A percentile compares a stretch with the other conserved stretches of the same genome.
Conservation (phyloP, 2,888 invertebrate genomes). For the Escarpia spicata region DNA sequence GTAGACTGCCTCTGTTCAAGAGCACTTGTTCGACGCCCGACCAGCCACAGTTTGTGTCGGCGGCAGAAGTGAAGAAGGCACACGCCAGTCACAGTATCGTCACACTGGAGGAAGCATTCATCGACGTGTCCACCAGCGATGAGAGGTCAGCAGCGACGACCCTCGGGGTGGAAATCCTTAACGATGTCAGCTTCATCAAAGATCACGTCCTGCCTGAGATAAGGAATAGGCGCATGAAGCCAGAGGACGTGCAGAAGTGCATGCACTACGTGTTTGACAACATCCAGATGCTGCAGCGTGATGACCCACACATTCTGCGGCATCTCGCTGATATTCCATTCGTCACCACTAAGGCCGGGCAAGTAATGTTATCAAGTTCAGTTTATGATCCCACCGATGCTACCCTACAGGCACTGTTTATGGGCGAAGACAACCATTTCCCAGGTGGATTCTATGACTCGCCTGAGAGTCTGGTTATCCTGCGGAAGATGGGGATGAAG, state of each 20-base stretch:
- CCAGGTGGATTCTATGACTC: slow-evolving; percentile 37
- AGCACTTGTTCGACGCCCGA: background rate
- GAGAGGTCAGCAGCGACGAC: slow-evolving; percentile 27
- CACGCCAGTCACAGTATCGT: slow-evolving; percentile 22
- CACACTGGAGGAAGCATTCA: background rate
- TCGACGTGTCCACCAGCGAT: background rate
- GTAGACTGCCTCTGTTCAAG: slow-evolving; percentile 37
- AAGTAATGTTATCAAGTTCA: slow-evolving; percentile 32
- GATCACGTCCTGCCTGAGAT: slow-evolving; percentile 33
- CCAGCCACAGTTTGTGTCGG: slow-evolving; percentile 30
- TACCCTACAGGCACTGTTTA: slow-evolving; percentile 37
- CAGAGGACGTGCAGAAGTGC: slow-evolving; percentile 28
- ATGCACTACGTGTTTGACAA: slow-evolving; percentile 36
- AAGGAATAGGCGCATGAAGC: background rate
- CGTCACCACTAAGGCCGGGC: slow-evolving; percentile 31
- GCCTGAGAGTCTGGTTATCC: slow-evolving; percentile 31
- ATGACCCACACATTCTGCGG: slow-evolving; percentile 30
- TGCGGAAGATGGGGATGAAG: slow-evolving; percentile 44
- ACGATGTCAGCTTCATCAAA: slow-evolving; percentile 28
- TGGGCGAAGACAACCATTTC: slow-evolving; percentile 40
- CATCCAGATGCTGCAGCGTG: slow-evolving; percentile 28
- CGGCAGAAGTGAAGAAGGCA: slow-evolving; percentile 32
- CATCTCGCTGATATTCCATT: slow-evolving; percentile 37
- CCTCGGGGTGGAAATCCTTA: slow-evolving; percentile 31
- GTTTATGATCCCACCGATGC: slow-evolving; percentile 43